Percentiles rank a stretch among this genome's conserved stretches.
Evolutionary conservation across 1,140 invertebrate species (phyloP).

Genomic region (Drosophila nigrodunni): DNA sequence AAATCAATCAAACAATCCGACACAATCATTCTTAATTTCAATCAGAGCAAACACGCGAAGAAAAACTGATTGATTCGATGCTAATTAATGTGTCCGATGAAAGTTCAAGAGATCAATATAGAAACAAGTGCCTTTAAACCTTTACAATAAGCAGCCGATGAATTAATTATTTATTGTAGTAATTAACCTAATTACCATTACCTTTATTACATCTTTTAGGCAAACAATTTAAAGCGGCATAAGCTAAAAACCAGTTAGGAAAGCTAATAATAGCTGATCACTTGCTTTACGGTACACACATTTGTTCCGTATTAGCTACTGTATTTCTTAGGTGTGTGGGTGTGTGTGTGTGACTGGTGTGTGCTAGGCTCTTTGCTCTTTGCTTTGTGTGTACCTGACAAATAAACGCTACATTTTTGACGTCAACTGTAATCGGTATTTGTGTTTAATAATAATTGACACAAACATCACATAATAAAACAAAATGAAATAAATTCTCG

Average conservation of each 20-base stretch:
- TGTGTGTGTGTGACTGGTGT: constrained; percentile 3
- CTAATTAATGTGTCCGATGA: no score
- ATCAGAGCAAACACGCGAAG: no score
- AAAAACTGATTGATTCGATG: no score
- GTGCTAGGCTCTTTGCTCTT: constrained; percentile 29
- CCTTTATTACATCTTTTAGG: no score
- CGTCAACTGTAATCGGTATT: constrained; percentile 41
- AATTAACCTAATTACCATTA: no score
- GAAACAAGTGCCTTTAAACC: no score
- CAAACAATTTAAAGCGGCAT: no score
- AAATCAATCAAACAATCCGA: not conserved
- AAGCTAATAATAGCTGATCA: not conserved
- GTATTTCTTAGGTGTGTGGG: constrained; percentile 1
- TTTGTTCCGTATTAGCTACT: constrained; percentile 11
- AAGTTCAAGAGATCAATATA: no score
- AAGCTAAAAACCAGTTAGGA: not conserved
- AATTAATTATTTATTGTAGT: no score
- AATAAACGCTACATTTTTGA: constrained; percentile 32
- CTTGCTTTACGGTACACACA: not conserved
- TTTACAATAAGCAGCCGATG: no score
- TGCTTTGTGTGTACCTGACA: constrained; percentile 7
- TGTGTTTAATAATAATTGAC: constrained; percentile 33
- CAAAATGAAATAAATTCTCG: not conserved
- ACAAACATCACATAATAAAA: constrained; percentile 4
- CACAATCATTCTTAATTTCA: no score